Base-by-base conservation (phyloP, 2,888 invertebrate species). In the Reticulitermes lucifugus region DNA sequence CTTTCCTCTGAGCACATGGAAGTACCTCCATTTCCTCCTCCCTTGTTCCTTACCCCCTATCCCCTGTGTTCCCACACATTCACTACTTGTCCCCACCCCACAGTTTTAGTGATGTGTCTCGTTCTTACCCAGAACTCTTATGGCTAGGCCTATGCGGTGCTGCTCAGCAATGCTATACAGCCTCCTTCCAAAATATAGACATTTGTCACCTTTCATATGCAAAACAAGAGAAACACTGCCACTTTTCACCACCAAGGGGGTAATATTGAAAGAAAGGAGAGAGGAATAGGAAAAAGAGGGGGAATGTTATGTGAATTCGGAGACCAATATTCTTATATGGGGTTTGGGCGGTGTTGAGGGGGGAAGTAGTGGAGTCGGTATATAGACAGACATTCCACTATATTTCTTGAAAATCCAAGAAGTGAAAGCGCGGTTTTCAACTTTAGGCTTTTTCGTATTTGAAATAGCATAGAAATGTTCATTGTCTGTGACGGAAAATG, bases 191-290 rank as follows among this genome's bases (percentile, higher is more conserved):
- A 83, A 85, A 85, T 85, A 84, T 81, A 84, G 86, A 85, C 86
- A 87, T 87, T 87, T 87, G 87, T 87, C 87, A 87, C 87, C 86
- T 87, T 86, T 87, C 87, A 87, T 87, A 87, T 87, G 87, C 86
- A 87, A 87, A 87, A 83, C 85, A 86, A 81, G 86, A 85, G 75
- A 81, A 86, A 82, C 83, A 81, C 79, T 59, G 83, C 85, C 83
- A 85, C 85, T 86, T 86, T 86, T 85, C 86, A 85, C 85, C 86
- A 85, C 86, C 86, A 84, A 84, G 86, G 86, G 86, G 86, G 84
- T 86, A 85, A 86, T 86, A 86, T 86, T 85, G 84, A 84, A 82
- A 77, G 83, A 80, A 79, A 73, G 85, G 73, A 81, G 83, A 51
- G 81, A 71, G 75, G 55, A 25, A 41, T 43, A 60, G 59, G 65